Evolutionary conservation across 1,140 invertebrate species (phyloP).

Genomic region (Bombus sibiricus): DNA sequence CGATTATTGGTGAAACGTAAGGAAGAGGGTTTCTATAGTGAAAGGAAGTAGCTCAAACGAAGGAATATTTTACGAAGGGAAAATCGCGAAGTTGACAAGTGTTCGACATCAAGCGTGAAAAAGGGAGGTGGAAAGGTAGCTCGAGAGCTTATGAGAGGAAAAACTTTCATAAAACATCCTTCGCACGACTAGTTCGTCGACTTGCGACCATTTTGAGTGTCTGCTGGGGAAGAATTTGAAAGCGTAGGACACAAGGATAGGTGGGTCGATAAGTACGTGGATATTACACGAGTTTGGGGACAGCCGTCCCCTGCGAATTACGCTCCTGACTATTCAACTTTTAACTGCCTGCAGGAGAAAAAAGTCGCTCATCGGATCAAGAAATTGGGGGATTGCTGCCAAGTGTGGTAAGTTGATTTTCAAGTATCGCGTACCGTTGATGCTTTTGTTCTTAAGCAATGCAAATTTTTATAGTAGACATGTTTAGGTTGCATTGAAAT

Average conservation of each 20-base stretch:
- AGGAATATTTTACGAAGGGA: slow-evolving; percentile 5
- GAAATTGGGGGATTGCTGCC: slow-evolving; percentile 1
- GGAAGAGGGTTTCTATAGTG: neutral
- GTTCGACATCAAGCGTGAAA: neutral
- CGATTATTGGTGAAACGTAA: neutral
- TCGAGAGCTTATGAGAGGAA: slow-evolving; percentile 61
- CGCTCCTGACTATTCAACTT: slow-evolving; percentile 42
- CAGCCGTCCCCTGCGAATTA: slow-evolving; percentile 32
- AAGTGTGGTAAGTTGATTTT: slow-evolving; percentile 55
- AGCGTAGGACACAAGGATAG: slow-evolving; percentile 36
- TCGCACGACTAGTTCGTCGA: slow-evolving; percentile 54
- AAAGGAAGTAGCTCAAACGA: neutral
- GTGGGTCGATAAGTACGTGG: slow-evolving; percentile 53
- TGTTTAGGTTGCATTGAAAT: neutral
- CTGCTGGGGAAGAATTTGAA: slow-evolving; percentile 61
- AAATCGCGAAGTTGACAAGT: slow-evolving; percentile 4
- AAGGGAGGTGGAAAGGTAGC: slow-evolving; percentile 39
- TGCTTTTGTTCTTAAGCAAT: neutral
- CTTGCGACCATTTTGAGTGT: slow-evolving; percentile 46
- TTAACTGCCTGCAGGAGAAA: slow-evolving; percentile 35
- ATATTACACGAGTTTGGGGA: slow-evolving; percentile 67
- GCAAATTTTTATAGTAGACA: slow-evolving; percentile 18
- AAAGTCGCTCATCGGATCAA: slow-evolving; percentile 3
- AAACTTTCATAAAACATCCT: slow-evolving; percentile 71
- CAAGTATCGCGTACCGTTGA: slow-evolving; percentile 30